A percentile compares a stretch with the other conserved stretches of the same genome.
phyloP scores from a whole-genome alignment of 2,113 vertebrate species.

The Machaerirhynchus nigripectus region DNA sequence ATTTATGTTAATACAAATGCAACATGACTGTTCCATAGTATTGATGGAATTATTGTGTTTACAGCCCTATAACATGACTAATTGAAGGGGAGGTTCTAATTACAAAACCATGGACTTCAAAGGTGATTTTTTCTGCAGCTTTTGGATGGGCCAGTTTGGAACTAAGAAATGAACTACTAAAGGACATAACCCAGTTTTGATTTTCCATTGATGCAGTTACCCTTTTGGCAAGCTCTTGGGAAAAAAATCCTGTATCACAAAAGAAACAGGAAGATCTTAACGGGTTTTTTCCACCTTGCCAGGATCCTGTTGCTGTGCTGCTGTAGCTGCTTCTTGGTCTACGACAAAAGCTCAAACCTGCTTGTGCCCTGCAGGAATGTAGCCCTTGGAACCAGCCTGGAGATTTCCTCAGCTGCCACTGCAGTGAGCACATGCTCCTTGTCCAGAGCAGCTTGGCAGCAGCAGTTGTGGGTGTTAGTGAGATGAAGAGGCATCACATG shows the following conservation, averaged over 20 bases:
- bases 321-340: neutral
- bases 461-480: neutral
- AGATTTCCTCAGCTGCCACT: neutral
- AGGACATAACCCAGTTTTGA: neutral
- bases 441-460: constrained; percentile 17
- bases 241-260: neutral
- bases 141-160: neutral
- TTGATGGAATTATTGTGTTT: constrained; percentile 53
- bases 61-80: neutral
- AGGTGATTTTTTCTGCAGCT: neutral
- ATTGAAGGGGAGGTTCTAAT: constrained; percentile 29
- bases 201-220: neutral
- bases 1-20: constrained; percentile 41
- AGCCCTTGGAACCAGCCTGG: neutral
- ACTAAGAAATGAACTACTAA: neutral
- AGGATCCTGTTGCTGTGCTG: neutral
- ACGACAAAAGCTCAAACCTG: neutral
- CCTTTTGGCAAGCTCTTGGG: neutral
- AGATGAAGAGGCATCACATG: neutral
- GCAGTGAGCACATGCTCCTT: neutral
- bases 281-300: neutral
- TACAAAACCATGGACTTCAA: neutral
- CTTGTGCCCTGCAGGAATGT: neutral
- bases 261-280: neutral
- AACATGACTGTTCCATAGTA: constrained; percentile 22